These are phyloP conservation scores for Tamias sibiricus DNA, from an alignment of 2,113 vertebrate genomes.

Conservation along the genomic window DNA sequence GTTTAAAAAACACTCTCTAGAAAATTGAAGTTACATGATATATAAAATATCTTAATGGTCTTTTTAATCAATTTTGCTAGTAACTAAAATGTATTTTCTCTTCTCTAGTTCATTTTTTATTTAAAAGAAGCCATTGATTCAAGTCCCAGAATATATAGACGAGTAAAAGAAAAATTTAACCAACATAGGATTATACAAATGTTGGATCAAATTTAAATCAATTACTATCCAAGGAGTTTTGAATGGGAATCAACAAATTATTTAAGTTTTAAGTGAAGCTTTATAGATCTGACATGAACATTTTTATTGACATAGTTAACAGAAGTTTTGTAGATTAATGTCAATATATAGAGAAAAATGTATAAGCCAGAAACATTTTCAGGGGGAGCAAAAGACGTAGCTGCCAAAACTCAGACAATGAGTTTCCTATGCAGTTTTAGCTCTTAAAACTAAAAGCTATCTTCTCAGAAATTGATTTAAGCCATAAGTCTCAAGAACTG, in stretches of 20 bases:
- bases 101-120: slow-evolving; percentile 60
- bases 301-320: slow-evolving; percentile 61
- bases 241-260: slow-evolving; percentile 61
- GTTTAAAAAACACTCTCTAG: slow-evolving; percentile 5
- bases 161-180: slow-evolving; percentile 59
- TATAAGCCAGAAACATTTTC: slow-evolving; percentile 52
- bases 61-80: slow-evolving; percentile 54
- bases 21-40: not conserved
- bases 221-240: slow-evolving; percentile 58
- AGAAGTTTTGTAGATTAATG: slow-evolving; percentile 54
- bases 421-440: not conserved
- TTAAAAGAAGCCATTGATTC: slow-evolving; percentile 60
- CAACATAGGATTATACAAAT: slow-evolving; percentile 64
- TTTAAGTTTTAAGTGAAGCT: slow-evolving; percentile 61
- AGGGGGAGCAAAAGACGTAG: slow-evolving; percentile 20
- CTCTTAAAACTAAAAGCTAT: slow-evolving; percentile 33
- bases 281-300: slow-evolving; percentile 56
- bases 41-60: not conserved
- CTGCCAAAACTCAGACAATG: slow-evolving; percentile 27
- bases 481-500: not conserved
- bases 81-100: slow-evolving; percentile 65
- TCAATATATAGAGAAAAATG: slow-evolving; percentile 48
- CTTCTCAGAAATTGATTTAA: slow-evolving; percentile 64
- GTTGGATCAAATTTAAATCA: slow-evolving; percentile 68
- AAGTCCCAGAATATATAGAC: slow-evolving; percentile 52